These are phyloP conservation scores for Octomys mimax DNA, from an alignment of 2,797 vertebrate genomes.

Conservation along the genomic window DNA sequence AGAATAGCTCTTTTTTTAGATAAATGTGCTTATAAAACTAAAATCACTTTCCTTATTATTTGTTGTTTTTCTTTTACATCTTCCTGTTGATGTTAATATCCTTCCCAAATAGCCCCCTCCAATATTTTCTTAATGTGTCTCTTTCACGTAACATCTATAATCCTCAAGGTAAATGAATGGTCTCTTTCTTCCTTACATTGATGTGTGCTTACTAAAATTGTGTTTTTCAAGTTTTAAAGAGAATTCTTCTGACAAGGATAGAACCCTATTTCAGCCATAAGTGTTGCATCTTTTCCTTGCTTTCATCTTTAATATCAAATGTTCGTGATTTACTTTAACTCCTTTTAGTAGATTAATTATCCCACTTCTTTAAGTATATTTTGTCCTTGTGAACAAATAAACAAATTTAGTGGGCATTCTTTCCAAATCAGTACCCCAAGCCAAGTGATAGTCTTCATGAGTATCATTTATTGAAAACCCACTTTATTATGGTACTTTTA, in stretches of 20 bases:
- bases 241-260: background rate
- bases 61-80: background rate
- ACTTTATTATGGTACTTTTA: background rate
- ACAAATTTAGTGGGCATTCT: background rate
- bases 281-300: conserved; percentile 5
- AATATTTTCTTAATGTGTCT: background rate
- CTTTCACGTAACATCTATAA: background rate
- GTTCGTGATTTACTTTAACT: background rate
- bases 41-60: background rate
- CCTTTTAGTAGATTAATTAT: background rate
- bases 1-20: conserved; percentile 45
- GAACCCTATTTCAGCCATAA: background rate
- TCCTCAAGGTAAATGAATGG: background rate
- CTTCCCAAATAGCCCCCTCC: background rate
- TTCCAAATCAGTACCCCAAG: background rate
- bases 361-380: background rate
- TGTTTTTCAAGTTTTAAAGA: conserved; percentile 49
- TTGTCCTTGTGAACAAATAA: background rate
- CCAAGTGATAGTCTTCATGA: background rate
- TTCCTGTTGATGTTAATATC: background rate
- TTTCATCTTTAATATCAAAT: background rate
- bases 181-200: conserved; percentile 16
- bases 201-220: background rate
- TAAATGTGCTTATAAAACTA: background rate
- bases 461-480: background rate